Percentiles rank a stretch among this genome's conserved stretches.
Evolutionary conservation across 2,113 vertebrate genomes (phyloP).

Genomic region (Malurus alboscapulatus): DNA sequence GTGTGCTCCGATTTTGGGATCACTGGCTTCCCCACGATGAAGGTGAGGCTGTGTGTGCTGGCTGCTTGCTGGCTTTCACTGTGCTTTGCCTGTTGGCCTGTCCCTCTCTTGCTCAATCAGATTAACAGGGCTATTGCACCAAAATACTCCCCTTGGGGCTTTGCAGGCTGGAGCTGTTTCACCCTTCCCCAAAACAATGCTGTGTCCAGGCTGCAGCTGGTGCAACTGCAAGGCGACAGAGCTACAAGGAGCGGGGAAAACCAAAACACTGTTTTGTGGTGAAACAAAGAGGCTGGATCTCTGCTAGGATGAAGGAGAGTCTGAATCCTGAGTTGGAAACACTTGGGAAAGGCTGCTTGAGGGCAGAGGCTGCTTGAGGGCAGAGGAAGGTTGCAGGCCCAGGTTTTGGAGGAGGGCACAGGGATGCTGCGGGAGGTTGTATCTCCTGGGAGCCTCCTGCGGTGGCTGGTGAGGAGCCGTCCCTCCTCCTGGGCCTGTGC

Average conservation of each 20-base stretch:
- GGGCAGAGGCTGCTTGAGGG: not conserved
- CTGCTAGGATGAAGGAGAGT: not conserved
- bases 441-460: not conserved
- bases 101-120: not conserved
- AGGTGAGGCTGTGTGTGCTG: not conserved
- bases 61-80: not conserved
- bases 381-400: accelerated
- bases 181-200: not conserved
- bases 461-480: not conserved
- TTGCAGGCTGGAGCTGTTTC: not conserved
- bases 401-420: not conserved
- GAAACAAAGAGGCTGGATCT: accelerated
- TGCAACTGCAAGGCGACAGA: not conserved
- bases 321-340: not conserved
- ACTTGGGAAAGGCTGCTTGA: not conserved
- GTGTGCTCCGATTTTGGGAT: conserved; percentile 70
- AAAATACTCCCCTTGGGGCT: not conserved
- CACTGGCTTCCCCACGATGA: conserved; percentile 69
- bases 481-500: not conserved
- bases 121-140: not conserved
- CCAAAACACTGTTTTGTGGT: not conserved
- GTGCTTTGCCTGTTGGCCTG: not conserved
- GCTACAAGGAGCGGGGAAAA: not conserved
- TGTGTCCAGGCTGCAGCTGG: not conserved
- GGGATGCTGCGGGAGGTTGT: not conserved